phyloP scores from a whole-genome alignment of 2,888 invertebrate genomes.

The Acanthosepion esculentum region DNA sequence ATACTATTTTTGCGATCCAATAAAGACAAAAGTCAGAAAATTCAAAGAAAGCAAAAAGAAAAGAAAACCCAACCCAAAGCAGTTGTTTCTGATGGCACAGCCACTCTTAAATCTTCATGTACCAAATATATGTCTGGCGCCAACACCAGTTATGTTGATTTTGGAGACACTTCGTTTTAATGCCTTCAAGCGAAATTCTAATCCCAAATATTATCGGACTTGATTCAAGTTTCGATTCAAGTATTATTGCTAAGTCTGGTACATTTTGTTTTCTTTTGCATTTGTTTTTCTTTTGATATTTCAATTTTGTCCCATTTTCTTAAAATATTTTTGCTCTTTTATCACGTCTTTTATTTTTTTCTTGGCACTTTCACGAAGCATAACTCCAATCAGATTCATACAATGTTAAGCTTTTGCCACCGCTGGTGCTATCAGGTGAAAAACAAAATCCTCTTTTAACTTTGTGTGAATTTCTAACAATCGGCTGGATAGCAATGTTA shows the following conservation, averaged over 20 bases:
- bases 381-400: neutral
- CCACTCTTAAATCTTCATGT: slow-evolving; percentile 8
- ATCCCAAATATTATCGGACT: slow-evolving; percentile 17
- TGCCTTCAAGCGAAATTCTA: slow-evolving; percentile 33
- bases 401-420: neutral
- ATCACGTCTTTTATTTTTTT: neutral
- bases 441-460: slow-evolving; percentile 2
- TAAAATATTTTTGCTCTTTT: neutral
- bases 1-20: neutral
- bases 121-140: slow-evolving; percentile 33
- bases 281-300: neutral
- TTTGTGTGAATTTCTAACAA: neutral
- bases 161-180: slow-evolving; percentile 33
- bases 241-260: slow-evolving; percentile 33
- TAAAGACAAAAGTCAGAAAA: neutral
- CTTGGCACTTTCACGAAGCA: neutral
- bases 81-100: slow-evolving; percentile 3
- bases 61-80: neutral
- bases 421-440: neutral
- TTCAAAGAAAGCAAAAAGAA: neutral
- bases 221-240: slow-evolving; percentile 33
- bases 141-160: neutral
- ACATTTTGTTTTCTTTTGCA: neutral
- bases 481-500: neutral
- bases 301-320: neutral